Percentiles rank a stretch among this genome's conserved stretches.
These are phyloP conservation scores for Sternotherus odoratus DNA, from an alignment of 2,797 vertebrate genomes.

Conservation along the genomic window DNA sequence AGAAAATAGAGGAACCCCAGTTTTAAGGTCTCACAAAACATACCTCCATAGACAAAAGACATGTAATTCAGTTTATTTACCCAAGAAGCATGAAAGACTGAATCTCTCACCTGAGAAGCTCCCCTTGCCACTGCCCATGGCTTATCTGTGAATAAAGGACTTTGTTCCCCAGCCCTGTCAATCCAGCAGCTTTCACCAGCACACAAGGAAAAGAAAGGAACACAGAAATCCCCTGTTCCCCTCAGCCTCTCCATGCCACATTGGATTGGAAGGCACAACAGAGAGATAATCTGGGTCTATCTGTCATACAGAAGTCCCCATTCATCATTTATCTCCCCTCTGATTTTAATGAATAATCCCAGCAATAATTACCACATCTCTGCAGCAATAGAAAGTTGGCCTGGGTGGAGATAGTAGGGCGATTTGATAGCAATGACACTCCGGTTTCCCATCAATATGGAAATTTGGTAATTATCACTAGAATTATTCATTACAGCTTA, in stretches of 20 bases:
- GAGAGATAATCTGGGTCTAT: neutral
- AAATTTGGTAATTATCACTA: neutral
- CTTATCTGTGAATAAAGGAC: neutral
- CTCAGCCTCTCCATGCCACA: neutral
- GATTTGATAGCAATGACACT: neutral
- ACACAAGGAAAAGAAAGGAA: neutral
- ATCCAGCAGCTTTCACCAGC: neutral
- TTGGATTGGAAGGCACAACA: neutral
- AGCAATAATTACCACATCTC: neutral
- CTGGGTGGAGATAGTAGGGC: neutral
- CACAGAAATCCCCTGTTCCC: neutral
- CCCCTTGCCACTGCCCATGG: fast-evolving
- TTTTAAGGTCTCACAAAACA: neutral
- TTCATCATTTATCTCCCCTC: neutral
- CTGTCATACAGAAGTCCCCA: neutral
- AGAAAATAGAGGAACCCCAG: neutral
- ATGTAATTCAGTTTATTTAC: neutral
- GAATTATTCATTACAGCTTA: neutral
- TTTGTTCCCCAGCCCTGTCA: neutral
- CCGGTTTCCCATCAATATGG: neutral
- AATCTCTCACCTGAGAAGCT: neutral
- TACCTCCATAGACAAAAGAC: fast-evolving
- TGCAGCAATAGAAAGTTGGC: neutral
- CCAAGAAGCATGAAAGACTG: neutral
- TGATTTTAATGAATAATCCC: neutral